These are phyloP conservation scores for Mormyrops attenuatus DNA, from an alignment of 2,797 vertebrate genomes.

Conservation along the genomic window DNA sequence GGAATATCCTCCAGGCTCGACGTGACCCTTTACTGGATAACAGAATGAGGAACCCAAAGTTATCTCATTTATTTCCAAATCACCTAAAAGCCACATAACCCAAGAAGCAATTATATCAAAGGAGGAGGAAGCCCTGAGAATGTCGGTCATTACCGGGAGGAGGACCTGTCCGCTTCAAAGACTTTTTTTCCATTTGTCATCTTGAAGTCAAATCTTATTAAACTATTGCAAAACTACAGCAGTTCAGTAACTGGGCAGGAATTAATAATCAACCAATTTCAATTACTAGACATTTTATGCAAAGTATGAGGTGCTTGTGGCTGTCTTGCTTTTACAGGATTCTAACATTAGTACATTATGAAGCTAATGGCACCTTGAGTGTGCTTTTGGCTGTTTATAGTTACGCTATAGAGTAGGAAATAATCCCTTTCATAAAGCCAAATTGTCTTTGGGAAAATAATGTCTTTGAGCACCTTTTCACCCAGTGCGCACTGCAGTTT, in stretches of 20 bases:
- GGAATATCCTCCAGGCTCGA: not conserved
- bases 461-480: not conserved
- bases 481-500: not conserved
- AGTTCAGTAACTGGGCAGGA: not conserved
- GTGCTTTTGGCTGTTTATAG: not conserved
- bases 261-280: not conserved
- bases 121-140: not conserved
- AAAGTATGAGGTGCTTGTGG: not conserved
- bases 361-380: not conserved
- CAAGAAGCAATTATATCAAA: not conserved
- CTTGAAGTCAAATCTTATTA: not conserved
- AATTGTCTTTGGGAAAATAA: conserved; percentile 2
- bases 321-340: not conserved
- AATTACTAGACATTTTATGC: not conserved
- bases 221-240: not conserved
- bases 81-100: not conserved
- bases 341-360: not conserved
- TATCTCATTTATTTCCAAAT: not conserved
- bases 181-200: not conserved
- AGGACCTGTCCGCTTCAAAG: not conserved
- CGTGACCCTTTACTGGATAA: not conserved
- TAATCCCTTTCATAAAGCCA: not conserved
- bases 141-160: not conserved
- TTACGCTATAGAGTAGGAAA: not conserved
- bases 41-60: not conserved